Conservation (phyloP, 1,140 invertebrate species). For the Lepidostoma basale region DNA sequence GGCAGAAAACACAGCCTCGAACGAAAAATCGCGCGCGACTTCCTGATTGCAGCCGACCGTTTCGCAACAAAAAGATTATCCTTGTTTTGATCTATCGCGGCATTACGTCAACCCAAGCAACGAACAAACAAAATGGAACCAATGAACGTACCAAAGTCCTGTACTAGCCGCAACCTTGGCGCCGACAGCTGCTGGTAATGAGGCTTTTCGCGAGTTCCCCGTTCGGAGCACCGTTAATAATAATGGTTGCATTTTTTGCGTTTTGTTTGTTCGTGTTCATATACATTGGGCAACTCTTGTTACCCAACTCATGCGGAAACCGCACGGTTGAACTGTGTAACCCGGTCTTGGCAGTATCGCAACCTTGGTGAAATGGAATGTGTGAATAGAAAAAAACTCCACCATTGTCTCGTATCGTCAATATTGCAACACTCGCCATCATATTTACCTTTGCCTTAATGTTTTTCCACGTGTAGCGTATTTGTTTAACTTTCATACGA, state of each 20-base stretch:
- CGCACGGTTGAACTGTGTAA: constrained; percentile 1
- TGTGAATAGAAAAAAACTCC: constrained; percentile 17
- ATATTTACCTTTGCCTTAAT: constrained; percentile 1
- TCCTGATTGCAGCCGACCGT: constrained; percentile 1
- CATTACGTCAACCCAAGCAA: constrained; percentile 4
- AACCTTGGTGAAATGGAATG: constrained; percentile 20
- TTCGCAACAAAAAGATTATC: background rate
- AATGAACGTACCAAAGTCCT: constrained; percentile 3
- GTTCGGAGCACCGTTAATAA: constrained; percentile 8
- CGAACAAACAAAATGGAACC: constrained; percentile 1
- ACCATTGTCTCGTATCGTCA: constrained; percentile 18
- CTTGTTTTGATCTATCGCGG: constrained; percentile 9
- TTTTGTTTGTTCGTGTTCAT: constrained; percentile 1
- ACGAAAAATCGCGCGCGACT: constrained; percentile 1
- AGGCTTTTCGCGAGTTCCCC: constrained; percentile 2
- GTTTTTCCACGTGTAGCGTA: too few species aligned
- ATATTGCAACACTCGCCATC: constrained; percentile 16
- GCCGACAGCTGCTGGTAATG: background rate
- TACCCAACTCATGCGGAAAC: constrained; percentile 5
- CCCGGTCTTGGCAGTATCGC: background rate
- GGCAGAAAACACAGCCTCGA: background rate
- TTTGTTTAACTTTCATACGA: too few species aligned
- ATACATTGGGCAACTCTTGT: constrained; percentile 4
- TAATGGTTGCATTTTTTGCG: constrained; percentile 7
- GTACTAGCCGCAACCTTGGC: background rate